Conservation (phyloP, 2,888 invertebrate species). For the Lasioglossum calceatum region DNA sequence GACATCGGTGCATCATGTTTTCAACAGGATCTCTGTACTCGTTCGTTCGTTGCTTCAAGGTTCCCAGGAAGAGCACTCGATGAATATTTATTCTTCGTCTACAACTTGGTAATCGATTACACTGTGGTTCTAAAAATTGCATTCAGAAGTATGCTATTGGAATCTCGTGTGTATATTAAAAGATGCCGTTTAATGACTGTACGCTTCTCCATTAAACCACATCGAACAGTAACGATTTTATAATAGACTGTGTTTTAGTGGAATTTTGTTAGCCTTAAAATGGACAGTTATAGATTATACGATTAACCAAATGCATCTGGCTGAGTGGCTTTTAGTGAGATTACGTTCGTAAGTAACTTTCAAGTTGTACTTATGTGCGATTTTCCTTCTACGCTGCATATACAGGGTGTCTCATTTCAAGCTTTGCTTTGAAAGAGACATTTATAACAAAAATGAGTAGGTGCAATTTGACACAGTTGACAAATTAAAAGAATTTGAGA, state of each 20-base stretch:
- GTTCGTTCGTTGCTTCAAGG: neutral
- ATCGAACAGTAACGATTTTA: neutral
- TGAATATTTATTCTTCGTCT: neutral
- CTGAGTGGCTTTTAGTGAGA: neutral
- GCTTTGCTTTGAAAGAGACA: no score
- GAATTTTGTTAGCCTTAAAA: neutral
- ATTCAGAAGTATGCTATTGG: no score
- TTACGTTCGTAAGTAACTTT: neutral
- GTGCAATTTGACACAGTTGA: no score
- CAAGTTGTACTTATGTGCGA: no score
- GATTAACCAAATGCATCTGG: neutral
- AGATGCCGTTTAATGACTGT: no score
- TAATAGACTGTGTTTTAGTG: neutral
- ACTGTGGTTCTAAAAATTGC: neutral
- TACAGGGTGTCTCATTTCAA: no score
- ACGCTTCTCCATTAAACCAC: neutral
- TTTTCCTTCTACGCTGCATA: no score
- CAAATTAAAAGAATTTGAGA: no score
- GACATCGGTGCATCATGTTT: neutral
- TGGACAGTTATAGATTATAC: neutral
- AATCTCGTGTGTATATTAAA: no score
- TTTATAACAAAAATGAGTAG: no score
- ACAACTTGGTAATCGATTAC: neutral
- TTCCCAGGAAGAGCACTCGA: neutral
- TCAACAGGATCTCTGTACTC: neutral